phyloP scores from a whole-genome alignment of 2,888 invertebrate species.

The Willowsia nigromaculata region DNA sequence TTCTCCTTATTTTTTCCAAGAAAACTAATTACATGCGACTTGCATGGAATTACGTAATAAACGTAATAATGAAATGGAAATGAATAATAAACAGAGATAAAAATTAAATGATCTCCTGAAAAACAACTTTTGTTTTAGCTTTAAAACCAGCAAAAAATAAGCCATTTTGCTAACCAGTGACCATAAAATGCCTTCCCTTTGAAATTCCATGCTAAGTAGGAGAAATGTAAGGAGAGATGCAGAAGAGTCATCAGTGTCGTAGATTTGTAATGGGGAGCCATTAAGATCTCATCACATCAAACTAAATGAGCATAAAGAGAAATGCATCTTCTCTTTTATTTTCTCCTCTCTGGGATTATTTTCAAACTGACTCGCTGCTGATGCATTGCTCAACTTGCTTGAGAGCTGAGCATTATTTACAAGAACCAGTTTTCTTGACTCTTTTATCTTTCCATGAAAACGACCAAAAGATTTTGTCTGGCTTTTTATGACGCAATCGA shows the following conservation, averaged over 20 bases:
- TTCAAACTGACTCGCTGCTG: not conserved
- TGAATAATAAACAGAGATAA: not conserved
- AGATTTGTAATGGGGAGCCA: slow-evolving; percentile 39
- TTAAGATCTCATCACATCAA: slow-evolving; percentile 40
- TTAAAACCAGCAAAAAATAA: not conserved
- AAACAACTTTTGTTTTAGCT: not conserved
- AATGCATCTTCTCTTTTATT: not conserved
- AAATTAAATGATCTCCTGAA: not conserved
- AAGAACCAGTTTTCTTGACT: not conserved
- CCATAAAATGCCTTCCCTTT: no score
- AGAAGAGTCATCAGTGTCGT: not conserved
- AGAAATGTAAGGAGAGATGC: not conserved
- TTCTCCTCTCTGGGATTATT: not conserved
- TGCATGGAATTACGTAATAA: not conserved
- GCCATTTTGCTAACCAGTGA: not conserved
- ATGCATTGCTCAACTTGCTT: not conserved
- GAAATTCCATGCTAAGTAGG: not conserved
- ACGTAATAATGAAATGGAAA: not conserved
- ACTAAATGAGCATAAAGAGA: not conserved
- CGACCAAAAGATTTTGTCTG: not conserved
- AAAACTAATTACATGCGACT: not conserved
- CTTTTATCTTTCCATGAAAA: not conserved
- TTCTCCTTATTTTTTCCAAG: not conserved
- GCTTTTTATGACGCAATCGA: slow-evolving; percentile 14
- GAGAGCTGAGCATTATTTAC: not conserved